Conservation (phyloP, 2,888 invertebrate species). For the Pseudoips prasinana region DNA sequence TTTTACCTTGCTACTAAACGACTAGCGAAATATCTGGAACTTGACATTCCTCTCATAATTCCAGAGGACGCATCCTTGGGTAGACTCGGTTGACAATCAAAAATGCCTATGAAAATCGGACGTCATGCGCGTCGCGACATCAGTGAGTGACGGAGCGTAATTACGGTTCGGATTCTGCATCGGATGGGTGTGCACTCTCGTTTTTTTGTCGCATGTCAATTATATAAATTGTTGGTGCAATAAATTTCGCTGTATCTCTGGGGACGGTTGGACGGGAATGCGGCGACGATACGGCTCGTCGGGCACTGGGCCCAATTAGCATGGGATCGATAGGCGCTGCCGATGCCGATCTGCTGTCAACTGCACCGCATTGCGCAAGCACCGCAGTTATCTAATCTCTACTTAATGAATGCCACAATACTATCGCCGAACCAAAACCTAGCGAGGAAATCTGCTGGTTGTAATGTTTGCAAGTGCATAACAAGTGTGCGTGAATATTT, state of each 20-base stretch:
- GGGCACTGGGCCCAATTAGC: constrained; percentile 75
- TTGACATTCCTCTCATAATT: constrained; percentile 78
- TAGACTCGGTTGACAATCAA: constrained; percentile 54
- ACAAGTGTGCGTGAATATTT: no score
- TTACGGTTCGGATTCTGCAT: constrained; percentile 66
- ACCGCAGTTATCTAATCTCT: constrained; percentile 68
- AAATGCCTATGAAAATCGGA: constrained; percentile 65
- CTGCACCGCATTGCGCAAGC: constrained; percentile 66
- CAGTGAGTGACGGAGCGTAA: constrained; percentile 61
- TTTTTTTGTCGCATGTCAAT: constrained; percentile 79
- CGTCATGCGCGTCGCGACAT: constrained; percentile 46
- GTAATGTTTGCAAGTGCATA: no score
- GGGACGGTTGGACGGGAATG: constrained; percentile 65
- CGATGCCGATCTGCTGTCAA: constrained; percentile 74
- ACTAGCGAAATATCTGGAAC: constrained; percentile 77
- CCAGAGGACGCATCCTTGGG: constrained; percentile 73
- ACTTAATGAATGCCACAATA: constrained; percentile 68
- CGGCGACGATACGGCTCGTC: constrained; percentile 61
- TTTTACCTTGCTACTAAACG: constrained; percentile 64
- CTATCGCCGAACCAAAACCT: constrained; percentile 48
- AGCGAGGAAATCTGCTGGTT: constrained; percentile 15
- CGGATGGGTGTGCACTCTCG: constrained; percentile 71
- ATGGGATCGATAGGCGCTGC: constrained; percentile 77
- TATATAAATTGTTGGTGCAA: constrained; percentile 81
- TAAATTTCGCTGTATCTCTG: constrained; percentile 79